A percentile compares a stretch with the other conserved stretches of the same genome.
Conservation (phyloP, 2,888 invertebrate genomes). For the Digitonthophagus gazella region DNA sequence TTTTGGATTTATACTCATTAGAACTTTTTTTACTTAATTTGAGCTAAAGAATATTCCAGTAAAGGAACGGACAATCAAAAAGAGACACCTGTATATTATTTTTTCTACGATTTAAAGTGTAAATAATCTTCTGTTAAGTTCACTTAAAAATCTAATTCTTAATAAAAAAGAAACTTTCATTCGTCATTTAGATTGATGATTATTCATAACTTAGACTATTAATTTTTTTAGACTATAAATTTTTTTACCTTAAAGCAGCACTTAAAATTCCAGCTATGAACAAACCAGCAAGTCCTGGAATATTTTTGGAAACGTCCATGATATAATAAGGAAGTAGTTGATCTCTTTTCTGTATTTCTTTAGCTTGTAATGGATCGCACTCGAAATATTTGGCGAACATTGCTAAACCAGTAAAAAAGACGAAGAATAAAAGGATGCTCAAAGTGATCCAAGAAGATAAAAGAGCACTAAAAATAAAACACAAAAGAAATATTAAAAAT, state of each 20-base stretch:
- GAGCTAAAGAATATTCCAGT: too few relatives aligned
- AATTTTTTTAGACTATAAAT: background rate
- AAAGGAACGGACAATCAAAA: too few relatives aligned
- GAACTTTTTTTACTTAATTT: too few relatives aligned
- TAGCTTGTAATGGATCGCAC: constrained; percentile 63
- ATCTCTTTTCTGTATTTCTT: constrained; percentile 57
- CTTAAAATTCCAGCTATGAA: constrained; percentile 74
- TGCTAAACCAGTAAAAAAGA: constrained; percentile 57
- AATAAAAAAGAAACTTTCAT: too few relatives aligned
- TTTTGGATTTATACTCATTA: too few relatives aligned
- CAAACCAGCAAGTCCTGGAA: constrained; percentile 71
- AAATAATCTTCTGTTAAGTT: too few relatives aligned
- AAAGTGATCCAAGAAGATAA: background rate
- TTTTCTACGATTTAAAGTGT: too few relatives aligned
- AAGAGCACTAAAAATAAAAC: background rate
- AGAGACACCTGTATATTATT: too few relatives aligned
- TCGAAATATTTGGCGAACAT: constrained; percentile 64
- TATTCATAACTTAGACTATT: too few relatives aligned
- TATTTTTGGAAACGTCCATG: constrained; percentile 64
- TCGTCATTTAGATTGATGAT: too few relatives aligned
- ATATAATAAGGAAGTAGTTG: constrained; percentile 68
- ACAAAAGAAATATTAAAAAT: too few relatives aligned
- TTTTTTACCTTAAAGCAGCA: constrained; percentile 60
- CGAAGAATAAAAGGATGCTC: background rate
- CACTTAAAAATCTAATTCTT: too few relatives aligned